Evolutionary conservation across 2,113 vertebrate species (phyloP).

Genomic region (Tenrec ecaudatus): DNA sequence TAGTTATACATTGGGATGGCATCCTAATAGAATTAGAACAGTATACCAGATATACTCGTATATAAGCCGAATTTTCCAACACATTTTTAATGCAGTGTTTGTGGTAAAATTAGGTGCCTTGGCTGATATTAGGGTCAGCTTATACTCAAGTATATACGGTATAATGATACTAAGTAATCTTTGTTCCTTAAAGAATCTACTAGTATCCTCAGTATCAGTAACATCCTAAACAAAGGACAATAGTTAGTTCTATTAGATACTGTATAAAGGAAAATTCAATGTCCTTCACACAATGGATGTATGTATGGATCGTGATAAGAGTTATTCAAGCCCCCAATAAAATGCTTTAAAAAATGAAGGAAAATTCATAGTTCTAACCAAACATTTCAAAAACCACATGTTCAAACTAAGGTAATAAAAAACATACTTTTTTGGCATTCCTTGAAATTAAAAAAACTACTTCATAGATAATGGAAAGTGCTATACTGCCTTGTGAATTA

Average conservation of each 20-base stretch:
- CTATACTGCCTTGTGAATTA: conserved; percentile 15
- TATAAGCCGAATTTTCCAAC: too few relatives aligned
- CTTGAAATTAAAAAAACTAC: neutral
- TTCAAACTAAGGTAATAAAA: conserved; percentile 34
- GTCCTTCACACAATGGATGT: too few relatives aligned
- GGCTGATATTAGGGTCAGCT: too few relatives aligned
- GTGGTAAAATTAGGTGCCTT: too few relatives aligned
- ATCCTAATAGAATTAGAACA: conserved; percentile 34
- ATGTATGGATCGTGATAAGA: too few relatives aligned
- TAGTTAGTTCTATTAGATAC: conserved; percentile 34
- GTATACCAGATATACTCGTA: neutral
- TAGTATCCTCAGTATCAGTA: conserved; percentile 40
- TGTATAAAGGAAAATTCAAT: conserved; percentile 16
- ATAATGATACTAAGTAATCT: conserved; percentile 16
- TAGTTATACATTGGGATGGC: conserved; percentile 22
- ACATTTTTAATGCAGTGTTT: too few relatives aligned
- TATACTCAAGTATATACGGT: too few relatives aligned
- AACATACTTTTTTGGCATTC: neutral
- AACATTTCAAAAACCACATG: neutral
- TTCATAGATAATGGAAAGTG: neutral
- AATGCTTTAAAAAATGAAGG: neutral
- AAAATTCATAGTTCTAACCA: conserved; percentile 20
- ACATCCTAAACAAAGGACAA: neutral
- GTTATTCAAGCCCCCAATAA: too few relatives aligned
- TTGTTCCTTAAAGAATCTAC: conserved; percentile 33